These are phyloP conservation scores for Callyntrura sp. DNA, from an alignment of 2,888 invertebrate genomes.

Conservation along the genomic window DNA sequence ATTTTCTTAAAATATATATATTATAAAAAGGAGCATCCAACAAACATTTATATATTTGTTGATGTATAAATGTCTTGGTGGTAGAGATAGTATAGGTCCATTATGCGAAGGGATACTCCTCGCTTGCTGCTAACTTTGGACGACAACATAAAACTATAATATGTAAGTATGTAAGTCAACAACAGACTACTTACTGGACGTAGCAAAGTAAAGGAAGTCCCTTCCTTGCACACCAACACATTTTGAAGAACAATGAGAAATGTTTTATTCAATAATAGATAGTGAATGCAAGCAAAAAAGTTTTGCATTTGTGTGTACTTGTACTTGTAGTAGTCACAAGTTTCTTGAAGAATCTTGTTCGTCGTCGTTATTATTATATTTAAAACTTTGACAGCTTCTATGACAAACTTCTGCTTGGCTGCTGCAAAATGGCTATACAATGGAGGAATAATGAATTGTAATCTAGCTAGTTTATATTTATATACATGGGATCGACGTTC, in stretches of 20 bases:
- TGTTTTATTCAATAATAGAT: slow-evolving; percentile 26
- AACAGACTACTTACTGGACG: neutral
- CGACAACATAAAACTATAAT: slow-evolving; percentile 20
- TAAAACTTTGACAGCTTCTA: slow-evolving; percentile 49
- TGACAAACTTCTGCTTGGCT: slow-evolving; percentile 6
- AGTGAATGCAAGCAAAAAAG: neutral
- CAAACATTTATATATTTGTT: neutral
- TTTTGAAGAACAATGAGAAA: slow-evolving; percentile 15
- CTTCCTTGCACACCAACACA: neutral
- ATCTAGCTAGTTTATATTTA: slow-evolving; percentile 1
- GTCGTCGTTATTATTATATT: slow-evolving; percentile 18
- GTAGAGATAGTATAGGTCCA: too few relatives aligned
- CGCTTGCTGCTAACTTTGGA: slow-evolving; percentile 24
- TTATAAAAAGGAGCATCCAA: neutral
- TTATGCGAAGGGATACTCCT: slow-evolving; percentile 5
- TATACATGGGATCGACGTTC: neutral
- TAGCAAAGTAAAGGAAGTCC: slow-evolving; percentile 18
- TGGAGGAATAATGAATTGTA: slow-evolving; percentile 34
- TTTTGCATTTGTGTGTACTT: slow-evolving; percentile 16
- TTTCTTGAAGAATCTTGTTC: neutral
- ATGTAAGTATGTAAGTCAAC: slow-evolving; percentile 20
- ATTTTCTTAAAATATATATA: neutral
- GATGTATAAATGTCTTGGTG: neutral
- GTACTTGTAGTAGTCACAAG: neutral
- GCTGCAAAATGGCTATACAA: neutral